A percentile compares a stretch with the other conserved stretches of the same genome.
Conservation (phyloP, 2,888 invertebrate genomes). For the Keiferia lycopersicella region DNA sequence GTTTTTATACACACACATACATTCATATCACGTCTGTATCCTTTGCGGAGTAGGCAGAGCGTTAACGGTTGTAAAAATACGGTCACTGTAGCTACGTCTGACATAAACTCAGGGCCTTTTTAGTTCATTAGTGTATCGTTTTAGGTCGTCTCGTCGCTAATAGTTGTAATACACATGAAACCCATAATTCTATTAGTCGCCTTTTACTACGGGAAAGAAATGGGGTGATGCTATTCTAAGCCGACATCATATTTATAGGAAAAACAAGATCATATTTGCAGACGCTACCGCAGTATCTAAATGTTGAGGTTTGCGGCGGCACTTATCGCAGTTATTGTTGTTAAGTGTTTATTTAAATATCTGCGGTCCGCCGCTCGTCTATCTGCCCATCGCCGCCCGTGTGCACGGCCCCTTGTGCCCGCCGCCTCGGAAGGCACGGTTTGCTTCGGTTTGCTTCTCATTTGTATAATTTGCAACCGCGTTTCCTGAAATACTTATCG, state of each 20-base stretch:
- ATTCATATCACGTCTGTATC: no score
- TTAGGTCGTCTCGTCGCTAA: no score
- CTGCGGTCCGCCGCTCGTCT: constrained; percentile 40
- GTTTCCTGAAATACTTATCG: constrained; percentile 16
- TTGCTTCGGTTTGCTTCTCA: constrained; percentile 13
- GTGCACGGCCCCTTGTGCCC: constrained; percentile 13
- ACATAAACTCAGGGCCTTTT: no score
- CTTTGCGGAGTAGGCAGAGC: no score
- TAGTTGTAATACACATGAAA: no score
- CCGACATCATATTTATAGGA: background rate
- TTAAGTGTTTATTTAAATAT: constrained; percentile 72
- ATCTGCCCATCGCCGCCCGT: constrained; percentile 45
- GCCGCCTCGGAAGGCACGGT: constrained; percentile 9
- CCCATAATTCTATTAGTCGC: no score
- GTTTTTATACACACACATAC: no score
- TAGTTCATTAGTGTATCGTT: no score
- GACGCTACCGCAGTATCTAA: constrained; percentile 51
- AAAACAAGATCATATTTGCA: constrained; percentile 37
- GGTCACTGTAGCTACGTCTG: no score
- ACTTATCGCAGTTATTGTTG: constrained; percentile 68
- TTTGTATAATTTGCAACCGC: constrained; percentile 24
- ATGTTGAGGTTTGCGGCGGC: constrained; percentile 49
- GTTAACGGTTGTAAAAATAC: no score
- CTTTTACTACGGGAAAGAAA: no score
- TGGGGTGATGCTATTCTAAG: no score